Evolutionary conservation across 2,797 vertebrate species (phyloP).

Genomic region (Sciurus vulgaris): DNA sequence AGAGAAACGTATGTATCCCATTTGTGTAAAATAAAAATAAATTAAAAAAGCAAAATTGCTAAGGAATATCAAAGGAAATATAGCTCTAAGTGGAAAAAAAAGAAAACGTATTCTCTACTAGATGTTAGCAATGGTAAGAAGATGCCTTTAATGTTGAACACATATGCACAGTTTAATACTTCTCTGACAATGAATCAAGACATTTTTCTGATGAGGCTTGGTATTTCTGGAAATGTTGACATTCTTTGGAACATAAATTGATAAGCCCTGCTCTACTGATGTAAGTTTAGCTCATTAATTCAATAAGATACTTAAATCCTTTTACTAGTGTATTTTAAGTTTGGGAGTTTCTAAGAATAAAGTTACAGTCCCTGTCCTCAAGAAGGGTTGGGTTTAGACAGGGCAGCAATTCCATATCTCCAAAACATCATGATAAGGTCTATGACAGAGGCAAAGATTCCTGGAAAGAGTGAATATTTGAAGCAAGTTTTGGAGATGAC

Average conservation of each 20-base stretch:
- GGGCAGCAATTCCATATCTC: neutral
- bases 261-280: neutral
- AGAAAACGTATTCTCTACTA: too few species aligned
- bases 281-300: neutral
- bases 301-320: neutral
- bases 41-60: too few species aligned
- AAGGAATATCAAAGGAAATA: too few species aligned
- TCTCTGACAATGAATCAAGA: neutral
- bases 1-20: too few species aligned
- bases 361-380: neutral
- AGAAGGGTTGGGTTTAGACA: neutral
- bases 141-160: neutral
- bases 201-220: neutral
- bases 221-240: neutral
- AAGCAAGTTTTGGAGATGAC: neutral
- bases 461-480: neutral
- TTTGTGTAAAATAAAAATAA: too few species aligned
- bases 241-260: neutral
- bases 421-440: neutral
- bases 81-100: too few species aligned
- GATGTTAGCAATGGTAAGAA: too few species aligned
- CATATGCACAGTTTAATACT: neutral
- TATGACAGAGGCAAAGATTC: neutral
- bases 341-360: neutral
- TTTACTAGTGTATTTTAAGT: neutral